Conservation (phyloP, 2,888 invertebrate genomes). For the Hemicrepidius hirtus region DNA sequence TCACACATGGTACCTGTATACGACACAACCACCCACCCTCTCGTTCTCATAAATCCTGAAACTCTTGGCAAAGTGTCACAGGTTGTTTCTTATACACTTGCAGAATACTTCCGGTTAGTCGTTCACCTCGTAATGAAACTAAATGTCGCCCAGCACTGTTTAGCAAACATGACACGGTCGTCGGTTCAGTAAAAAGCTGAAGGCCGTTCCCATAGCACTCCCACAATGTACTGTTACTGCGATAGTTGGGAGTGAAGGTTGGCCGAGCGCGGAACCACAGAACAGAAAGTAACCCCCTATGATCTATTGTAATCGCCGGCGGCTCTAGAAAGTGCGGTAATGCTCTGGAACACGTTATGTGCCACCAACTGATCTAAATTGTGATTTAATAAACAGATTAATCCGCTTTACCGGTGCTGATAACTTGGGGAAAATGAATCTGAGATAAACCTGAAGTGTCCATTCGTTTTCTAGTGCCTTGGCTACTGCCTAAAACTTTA, state of each 20-base stretch:
- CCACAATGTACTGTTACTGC: constrained; percentile 51
- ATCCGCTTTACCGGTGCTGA: constrained; percentile 21
- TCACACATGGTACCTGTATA: not conserved
- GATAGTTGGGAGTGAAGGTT: constrained; percentile 54
- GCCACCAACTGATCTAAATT: constrained; percentile 52
- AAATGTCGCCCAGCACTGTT: constrained; percentile 33
- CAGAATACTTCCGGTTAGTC: constrained; percentile 26
- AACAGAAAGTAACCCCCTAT: constrained; percentile 53
- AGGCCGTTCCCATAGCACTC: constrained; percentile 55
- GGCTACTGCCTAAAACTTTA: too few species aligned
- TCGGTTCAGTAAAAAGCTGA: constrained; percentile 49
- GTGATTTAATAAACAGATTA: constrained; percentile 48
- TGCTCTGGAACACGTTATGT: constrained; percentile 43
- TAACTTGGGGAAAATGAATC: constrained; percentile 24
- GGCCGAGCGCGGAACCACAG: constrained; percentile 22
- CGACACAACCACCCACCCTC: not conserved
- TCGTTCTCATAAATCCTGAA: not conserved
- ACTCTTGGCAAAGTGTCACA: constrained; percentile 5
- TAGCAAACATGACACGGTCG: constrained; percentile 30
- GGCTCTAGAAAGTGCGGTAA: constrained; percentile 54
- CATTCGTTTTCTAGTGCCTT: too few species aligned
- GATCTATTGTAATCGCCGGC: constrained; percentile 50
- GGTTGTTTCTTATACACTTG: not conserved
- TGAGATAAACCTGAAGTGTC: constrained; percentile 10
- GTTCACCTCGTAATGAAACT: constrained; percentile 31